Evolutionary conservation across 2,888 invertebrate species (phyloP).

Genomic region (Chloroclysta siterata): DNA sequence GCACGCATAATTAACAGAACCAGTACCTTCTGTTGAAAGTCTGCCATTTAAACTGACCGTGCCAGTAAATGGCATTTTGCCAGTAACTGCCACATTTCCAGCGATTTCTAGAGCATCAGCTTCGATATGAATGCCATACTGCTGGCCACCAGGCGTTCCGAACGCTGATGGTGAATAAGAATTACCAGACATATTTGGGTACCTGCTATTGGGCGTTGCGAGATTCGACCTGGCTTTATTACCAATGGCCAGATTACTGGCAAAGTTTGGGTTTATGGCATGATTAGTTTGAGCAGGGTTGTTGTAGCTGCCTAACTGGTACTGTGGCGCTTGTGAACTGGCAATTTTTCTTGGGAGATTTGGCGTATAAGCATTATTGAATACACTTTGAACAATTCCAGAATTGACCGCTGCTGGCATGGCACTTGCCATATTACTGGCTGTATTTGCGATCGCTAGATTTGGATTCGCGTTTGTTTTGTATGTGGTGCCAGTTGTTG

Average conservation of each 20-base stretch:
- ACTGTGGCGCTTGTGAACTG: conserved; percentile 6
- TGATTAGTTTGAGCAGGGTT: conserved; percentile 10
- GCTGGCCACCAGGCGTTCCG: conserved; percentile 16
- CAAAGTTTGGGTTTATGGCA: conserved; percentile 8
- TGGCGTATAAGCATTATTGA: conserved; percentile 11
- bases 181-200: conserved; percentile 9
- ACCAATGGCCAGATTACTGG: conserved; percentile 8
- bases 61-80: conserved; percentile 64
- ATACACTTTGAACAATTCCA: conserved; percentile 4
- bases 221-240: conserved; percentile 8
- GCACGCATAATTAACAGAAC: conserved; percentile 56
- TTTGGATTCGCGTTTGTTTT: conserved; percentile 3
- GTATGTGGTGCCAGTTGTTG: neutral
- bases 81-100: conserved; percentile 62
- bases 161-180: conserved; percentile 4
- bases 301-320: conserved; percentile 1
- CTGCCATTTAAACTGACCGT: conserved; percentile 60
- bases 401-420: neutral
- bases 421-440: conserved; percentile 18
- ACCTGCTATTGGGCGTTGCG: conserved; percentile 2
- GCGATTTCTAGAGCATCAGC: conserved; percentile 63
- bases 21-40: conserved; percentile 60
- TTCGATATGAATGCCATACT: conserved; percentile 57
- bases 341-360: conserved; percentile 2
- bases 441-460: conserved; percentile 9